Percentiles rank a stretch among this genome's conserved stretches.
phyloP scores from a whole-genome alignment of 2,113 vertebrate genomes.

The Nothoprocta pentlandii region DNA sequence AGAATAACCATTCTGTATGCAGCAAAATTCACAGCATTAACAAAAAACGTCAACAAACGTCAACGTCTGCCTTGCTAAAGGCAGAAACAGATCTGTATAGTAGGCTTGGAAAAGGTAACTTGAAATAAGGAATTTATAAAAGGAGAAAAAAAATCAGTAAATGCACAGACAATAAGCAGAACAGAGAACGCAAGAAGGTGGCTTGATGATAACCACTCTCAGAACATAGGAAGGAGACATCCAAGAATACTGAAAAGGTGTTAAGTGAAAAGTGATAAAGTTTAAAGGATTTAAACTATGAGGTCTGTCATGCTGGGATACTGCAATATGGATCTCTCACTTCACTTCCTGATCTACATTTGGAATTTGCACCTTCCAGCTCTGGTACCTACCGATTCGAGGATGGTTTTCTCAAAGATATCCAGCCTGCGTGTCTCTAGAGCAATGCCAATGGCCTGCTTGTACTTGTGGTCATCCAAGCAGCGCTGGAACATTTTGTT shows the following conservation, averaged over 20 bases:
- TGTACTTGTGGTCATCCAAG: conserved; percentile 97
- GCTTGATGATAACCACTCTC: not conserved
- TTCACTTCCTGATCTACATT: not conserved
- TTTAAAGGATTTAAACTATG: not conserved
- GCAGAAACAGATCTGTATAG: not conserved
- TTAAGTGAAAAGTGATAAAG: not conserved
- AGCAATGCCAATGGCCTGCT: conserved; percentile 97
- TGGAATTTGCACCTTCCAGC: not conserved
- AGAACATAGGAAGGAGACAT: not conserved
- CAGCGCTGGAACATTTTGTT: conserved; percentile 99
- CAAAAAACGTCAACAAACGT: not conserved
- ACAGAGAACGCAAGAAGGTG: not conserved
- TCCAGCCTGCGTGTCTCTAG: conserved; percentile 95
- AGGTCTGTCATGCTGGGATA: not conserved
- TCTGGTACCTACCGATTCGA: conserved; percentile 84
- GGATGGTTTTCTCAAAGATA: conserved; percentile 95
- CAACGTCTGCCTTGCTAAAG: no score
- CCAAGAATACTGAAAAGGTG: not conserved
- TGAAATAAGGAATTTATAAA: not conserved
- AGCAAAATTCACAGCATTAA: not conserved
- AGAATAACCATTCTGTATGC: not conserved
- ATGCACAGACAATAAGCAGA: not conserved
- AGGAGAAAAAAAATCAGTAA: not conserved
- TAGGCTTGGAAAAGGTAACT: not conserved
- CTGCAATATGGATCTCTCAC: not conserved